These are phyloP conservation scores for Drosophila quinaria DNA, from an alignment of 2,888 invertebrate genomes.

Conservation along the genomic window DNA sequence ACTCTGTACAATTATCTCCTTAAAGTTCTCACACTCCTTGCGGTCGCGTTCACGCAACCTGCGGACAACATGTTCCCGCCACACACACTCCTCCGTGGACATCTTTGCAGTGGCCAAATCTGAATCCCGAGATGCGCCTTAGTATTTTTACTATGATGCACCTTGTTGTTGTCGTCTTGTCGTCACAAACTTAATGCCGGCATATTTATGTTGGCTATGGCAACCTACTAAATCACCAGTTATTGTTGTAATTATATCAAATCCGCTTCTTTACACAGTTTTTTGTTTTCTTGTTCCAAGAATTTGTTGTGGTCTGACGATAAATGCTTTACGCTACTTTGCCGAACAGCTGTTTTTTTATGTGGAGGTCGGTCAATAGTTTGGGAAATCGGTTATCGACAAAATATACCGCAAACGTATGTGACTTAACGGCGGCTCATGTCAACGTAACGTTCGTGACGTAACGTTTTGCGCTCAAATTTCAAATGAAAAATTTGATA, in stretches of 20 bases:
- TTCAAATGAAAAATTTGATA: no score
- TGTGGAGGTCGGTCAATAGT: constrained; percentile 35
- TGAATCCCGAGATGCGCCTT: not conserved
- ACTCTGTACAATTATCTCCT: constrained; percentile 93
- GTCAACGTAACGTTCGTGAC: not conserved
- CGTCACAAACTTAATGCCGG: constrained; percentile 33
- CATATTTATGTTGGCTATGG: constrained; percentile 32
- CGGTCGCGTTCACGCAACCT: constrained; percentile 91
- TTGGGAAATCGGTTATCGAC: constrained; percentile 14
- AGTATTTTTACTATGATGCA: constrained; percentile 1
- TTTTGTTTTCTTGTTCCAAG: constrained; percentile 41
- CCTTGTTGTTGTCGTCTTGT: constrained; percentile 13
- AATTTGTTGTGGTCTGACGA: constrained; percentile 58
- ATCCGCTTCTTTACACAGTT: constrained; percentile 16
- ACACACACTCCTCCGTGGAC: constrained; percentile 86
- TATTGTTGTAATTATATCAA: not conserved
- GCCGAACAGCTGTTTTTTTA: constrained; percentile 41
- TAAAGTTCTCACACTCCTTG: constrained; percentile 91
- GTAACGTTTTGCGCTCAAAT: no score
- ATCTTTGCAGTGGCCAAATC: constrained; percentile 59
- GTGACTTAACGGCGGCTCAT: no score
- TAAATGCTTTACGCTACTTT: constrained; percentile 40
- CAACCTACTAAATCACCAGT: constrained; percentile 3
- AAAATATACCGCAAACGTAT: not conserved
- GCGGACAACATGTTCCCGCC: constrained; percentile 90